Base-by-base conservation (phyloP, 1,140 invertebrate species). In the Lamellibrachia luymesi region DNA sequence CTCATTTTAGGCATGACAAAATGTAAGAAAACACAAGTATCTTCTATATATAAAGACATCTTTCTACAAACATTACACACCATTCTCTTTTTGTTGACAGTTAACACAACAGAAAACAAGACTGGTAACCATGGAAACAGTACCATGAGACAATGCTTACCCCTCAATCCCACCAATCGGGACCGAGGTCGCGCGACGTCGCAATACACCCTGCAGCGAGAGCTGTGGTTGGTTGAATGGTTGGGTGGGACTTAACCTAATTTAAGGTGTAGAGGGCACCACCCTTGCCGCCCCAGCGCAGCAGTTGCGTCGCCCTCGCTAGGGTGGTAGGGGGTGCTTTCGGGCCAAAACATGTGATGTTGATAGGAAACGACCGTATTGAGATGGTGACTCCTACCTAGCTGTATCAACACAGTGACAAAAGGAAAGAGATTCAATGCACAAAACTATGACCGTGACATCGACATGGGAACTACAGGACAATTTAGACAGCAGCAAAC, bases 101-200 rank as follows among this genome's bases (percentile, higher is more conserved):
- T 80, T 80, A 80, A 80, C 25, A 38, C 64, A 17, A 80, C 25
- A 17, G 64, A 80, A 80, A 10, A 22, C 64, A 17, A 80, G 13
- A 80, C 64, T 80, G 64, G 64, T 80, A 80, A 80, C 64, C 64
- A 80, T 80, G 64, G 64, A 80, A 80, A 80, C 64, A 80, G 64
- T 80, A 80, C 64, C 64, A 80, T 80, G 64, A 80, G 64, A 80
- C 64, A 80, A 80, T 80, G 64, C 64, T 80, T 80, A 80, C 64
- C 64, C 64, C 64, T 80, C 64, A 80, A 80, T 80, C 64, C 64
- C 64, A 10, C 25, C 64, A 80, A 80, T 10, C 64, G 64, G 64
- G 64, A 80, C 64, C 64, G 64, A 80, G 64, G 64, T 80, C 64
- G 64, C 64, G 64, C 13, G 64, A 22, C 64, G 64, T 2, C 64